phyloP scores from a whole-genome alignment of 2,113 vertebrate species.

The Silurus glanis region DNA sequence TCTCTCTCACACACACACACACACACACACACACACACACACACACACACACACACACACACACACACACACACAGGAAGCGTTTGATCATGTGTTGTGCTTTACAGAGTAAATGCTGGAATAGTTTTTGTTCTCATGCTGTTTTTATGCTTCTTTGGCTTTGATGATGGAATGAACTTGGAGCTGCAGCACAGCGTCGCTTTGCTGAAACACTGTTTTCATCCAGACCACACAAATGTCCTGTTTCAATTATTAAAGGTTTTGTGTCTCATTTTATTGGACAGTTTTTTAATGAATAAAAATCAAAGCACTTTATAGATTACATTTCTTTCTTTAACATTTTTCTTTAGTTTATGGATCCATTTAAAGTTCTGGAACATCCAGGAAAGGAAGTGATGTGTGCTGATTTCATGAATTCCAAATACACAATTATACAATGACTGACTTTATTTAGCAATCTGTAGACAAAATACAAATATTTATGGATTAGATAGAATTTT shows the following conservation, averaged over 20 bases:
- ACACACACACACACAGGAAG: neutral
- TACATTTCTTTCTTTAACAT: too few relatives aligned
- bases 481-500: neutral
- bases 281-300: neutral
- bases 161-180: neutral
- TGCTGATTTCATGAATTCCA: neutral
- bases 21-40: too few relatives aligned
- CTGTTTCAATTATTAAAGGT: neutral
- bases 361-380: neutral
- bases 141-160: neutral
- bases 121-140: neutral
- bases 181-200: neutral
- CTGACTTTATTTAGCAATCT: neutral
- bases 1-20: neutral
- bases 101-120: neutral
- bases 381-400: neutral
- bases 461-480: neutral
- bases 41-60: neutral
- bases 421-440: neutral
- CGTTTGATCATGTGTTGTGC: neutral
- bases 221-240: neutral
- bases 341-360: neutral
- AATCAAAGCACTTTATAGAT: too few relatives aligned
- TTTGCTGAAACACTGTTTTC: neutral
- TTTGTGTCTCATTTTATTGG: neutral